These are phyloP conservation scores for Oscheius sp. DNA, from an alignment of 2,888 invertebrate species.

Conservation along the genomic window DNA sequence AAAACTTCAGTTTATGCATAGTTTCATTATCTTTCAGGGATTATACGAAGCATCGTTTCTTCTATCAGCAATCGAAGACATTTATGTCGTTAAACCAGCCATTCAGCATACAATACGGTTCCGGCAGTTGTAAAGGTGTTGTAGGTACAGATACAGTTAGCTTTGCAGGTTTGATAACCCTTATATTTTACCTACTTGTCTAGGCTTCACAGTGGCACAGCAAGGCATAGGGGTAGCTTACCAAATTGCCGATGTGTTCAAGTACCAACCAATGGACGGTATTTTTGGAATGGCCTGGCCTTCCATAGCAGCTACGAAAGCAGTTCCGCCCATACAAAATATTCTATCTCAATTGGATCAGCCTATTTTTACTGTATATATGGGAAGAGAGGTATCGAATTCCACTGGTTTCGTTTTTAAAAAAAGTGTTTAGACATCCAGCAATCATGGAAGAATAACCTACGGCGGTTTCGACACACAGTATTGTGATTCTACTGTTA, in stretches of 20 bases:
- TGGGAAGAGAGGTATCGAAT: slow-evolving; percentile 76
- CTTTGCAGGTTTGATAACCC: slow-evolving; percentile 51
- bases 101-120: slow-evolving; percentile 66
- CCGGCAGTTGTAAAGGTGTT: slow-evolving; percentile 62
- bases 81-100: slow-evolving; percentile 46
- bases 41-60: slow-evolving; percentile 61
- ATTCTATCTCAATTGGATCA: slow-evolving; percentile 84
- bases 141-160: slow-evolving; percentile 56
- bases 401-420: not conserved
- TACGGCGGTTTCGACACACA: slow-evolving; percentile 62
- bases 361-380: slow-evolving; percentile 93
- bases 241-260: slow-evolving; percentile 57
- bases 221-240: slow-evolving; percentile 63
- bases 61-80: slow-evolving; percentile 58
- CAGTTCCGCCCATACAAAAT: slow-evolving; percentile 90
- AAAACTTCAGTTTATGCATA: too few species aligned
- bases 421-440: slow-evolving; percentile 17
- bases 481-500: slow-evolving; percentile 59
- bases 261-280: slow-evolving; percentile 66
- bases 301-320: slow-evolving; percentile 80
- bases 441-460: slow-evolving; percentile 59
- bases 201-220: slow-evolving; percentile 2
- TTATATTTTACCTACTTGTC: not conserved
- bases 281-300: slow-evolving; percentile 70
- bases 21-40: too few species aligned